Evolutionary conservation across 2,888 invertebrate genomes (phyloP).

Genomic region (Branchinecta sandiegonensis): DNA sequence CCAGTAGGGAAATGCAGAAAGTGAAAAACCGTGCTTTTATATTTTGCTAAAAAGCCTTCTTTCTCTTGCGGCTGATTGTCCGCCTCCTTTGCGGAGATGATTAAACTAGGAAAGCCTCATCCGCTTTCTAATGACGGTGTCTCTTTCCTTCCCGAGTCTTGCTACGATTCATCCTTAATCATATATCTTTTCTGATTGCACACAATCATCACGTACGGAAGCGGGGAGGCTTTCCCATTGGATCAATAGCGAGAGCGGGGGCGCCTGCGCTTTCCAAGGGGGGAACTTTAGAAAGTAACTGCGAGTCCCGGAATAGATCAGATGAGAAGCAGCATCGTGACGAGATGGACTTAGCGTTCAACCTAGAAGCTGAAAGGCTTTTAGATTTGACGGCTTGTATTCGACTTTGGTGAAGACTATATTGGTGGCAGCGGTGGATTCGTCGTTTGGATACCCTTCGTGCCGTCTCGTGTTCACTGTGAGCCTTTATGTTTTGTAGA

Average conservation of each 20-base stretch:
- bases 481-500: slow-evolving; percentile 6
- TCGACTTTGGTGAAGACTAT: not conserved
- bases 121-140: not conserved
- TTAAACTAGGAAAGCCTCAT: too few relatives aligned
- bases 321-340: slow-evolving; percentile 10
- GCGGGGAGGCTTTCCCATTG: not conserved
- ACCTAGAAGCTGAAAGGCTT: not conserved
- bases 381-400: slow-evolving; percentile 1
- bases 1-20: too few relatives aligned
- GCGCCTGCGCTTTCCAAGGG: slow-evolving; percentile 9
- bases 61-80: too few relatives aligned
- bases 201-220: not conserved
- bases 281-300: slow-evolving; percentile 8
- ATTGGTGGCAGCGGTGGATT: not conserved
- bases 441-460: not conserved
- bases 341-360: not conserved
- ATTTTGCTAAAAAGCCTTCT: too few relatives aligned
- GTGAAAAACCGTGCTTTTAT: too few relatives aligned
- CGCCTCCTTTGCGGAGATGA: too few relatives aligned
- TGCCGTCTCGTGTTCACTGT: slow-evolving; percentile 15
- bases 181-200: slow-evolving; percentile 12
- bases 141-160: not conserved
- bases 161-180: slow-evolving; percentile 14
- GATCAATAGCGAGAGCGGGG: slow-evolving; percentile 1
- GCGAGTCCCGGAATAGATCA: not conserved